Evolutionary conservation across 2,888 invertebrate genomes (phyloP).

Genomic region (Oscheius myriophilus): DNA sequence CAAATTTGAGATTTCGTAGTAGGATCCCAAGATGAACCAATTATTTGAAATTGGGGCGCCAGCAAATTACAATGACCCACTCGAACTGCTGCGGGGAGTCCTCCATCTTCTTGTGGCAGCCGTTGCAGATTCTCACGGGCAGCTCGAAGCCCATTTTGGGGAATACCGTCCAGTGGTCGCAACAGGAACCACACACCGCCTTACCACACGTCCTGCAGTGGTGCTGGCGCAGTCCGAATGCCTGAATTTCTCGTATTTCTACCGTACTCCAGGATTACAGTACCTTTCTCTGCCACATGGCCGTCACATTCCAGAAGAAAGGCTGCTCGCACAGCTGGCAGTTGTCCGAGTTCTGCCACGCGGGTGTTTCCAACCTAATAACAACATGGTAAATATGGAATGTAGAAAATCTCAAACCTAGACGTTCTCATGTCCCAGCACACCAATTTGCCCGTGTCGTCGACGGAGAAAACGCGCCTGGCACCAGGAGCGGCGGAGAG

Average conservation of each 20-base stretch:
- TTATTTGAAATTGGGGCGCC: no score
- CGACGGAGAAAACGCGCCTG: constrained; percentile 85
- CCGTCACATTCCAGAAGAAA: constrained; percentile 98
- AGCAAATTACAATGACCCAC: no score
- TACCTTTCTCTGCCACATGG: constrained; percentile 91
- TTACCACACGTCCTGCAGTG: constrained; percentile 83
- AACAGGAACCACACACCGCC: constrained; percentile 93
- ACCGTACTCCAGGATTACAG: no score
- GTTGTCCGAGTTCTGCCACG: constrained; percentile 91
- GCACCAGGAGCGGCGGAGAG: constrained; percentile 85
- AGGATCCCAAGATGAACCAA: no score
- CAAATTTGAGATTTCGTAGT: no score
- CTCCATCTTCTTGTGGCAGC: constrained; percentile 78
- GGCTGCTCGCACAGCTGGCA: constrained; percentile 94
- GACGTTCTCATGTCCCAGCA: constrained; percentile 92
- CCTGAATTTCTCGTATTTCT: constrained; percentile 38
- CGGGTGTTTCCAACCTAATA: constrained; percentile 81
- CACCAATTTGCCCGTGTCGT: constrained; percentile 89
- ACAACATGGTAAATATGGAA: not conserved
- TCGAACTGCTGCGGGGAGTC: constrained; percentile 65
- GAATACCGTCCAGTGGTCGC: constrained; percentile 85
- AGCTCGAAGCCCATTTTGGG: constrained; percentile 98
- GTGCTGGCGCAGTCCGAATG: constrained; percentile 73
- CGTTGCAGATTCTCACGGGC: constrained; percentile 92
- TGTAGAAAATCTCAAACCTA: constrained; percentile 12